phyloP scores from a whole-genome alignment of 2,113 vertebrate species.

The Calcarius ornatus region DNA sequence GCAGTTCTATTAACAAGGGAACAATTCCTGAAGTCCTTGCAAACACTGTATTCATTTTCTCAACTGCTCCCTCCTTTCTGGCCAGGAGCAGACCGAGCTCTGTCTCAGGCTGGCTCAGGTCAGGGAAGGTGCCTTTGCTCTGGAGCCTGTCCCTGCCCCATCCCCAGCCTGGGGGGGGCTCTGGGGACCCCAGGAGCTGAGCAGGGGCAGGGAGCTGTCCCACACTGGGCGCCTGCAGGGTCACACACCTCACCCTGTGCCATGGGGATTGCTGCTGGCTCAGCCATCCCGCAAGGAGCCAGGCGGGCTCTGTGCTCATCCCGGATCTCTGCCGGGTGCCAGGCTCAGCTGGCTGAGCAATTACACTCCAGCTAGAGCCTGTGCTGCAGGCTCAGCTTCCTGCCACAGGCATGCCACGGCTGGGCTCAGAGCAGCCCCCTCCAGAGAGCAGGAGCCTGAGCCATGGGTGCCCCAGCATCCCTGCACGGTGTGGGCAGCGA shows the following conservation, averaged over 20 bases:
- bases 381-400: background rate
- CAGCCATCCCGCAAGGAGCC: background rate
- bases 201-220: background rate
- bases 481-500: background rate
- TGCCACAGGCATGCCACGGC: background rate
- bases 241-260: background rate
- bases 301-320: background rate
- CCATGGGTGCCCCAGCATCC: background rate
- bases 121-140: background rate
- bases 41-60: slow-evolving; percentile 48
- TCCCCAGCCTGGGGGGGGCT: background rate
- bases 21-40: slow-evolving; percentile 63
- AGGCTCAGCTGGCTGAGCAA: background rate
- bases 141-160: background rate
- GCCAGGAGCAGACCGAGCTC: background rate
- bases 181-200: fast-evolving
- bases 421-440: background rate
- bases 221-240: background rate
- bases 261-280: fast-evolving
- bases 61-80: slow-evolving; percentile 31
- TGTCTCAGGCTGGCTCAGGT: background rate
- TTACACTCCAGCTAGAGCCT: background rate
- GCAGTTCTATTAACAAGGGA: slow-evolving; percentile 57
- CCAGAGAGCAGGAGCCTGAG: background rate
- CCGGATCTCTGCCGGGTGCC: background rate